phyloP scores from a whole-genome alignment of 2,888 invertebrate species.

The Nineta flava region DNA sequence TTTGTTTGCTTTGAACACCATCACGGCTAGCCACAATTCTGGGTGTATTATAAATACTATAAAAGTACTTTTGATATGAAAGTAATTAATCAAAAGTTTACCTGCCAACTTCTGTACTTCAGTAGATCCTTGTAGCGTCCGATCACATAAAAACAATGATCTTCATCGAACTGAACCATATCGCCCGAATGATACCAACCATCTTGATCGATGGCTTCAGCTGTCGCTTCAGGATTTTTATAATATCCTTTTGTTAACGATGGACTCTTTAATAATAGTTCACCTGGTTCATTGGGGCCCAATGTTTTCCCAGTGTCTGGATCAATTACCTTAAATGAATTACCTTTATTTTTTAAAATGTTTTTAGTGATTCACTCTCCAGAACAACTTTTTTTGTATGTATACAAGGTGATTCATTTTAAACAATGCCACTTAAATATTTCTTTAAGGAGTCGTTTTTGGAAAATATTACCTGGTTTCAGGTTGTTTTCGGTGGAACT shows the following conservation, averaged over 20 bases:
- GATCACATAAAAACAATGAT: slow-evolving; percentile 17
- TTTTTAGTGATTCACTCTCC: no score
- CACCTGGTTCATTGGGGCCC: not conserved
- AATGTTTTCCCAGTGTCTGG: not conserved
- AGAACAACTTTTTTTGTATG: no score
- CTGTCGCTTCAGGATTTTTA: slow-evolving; percentile 6
- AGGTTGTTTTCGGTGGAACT: no score
- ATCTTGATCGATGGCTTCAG: slow-evolving; percentile 15
- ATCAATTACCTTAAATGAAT: not conserved
- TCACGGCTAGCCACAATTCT: no score
- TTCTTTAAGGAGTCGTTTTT: no score
- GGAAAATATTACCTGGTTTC: no score
- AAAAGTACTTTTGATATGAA: no score
- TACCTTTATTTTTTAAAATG: no score
- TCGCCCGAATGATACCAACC: slow-evolving; percentile 20
- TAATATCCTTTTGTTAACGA: slow-evolving; percentile 13
- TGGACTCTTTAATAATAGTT: not conserved
- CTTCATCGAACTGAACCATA: slow-evolving; percentile 19
- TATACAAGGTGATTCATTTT: no score
- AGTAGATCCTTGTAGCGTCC: slow-evolving; percentile 20
- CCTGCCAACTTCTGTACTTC: slow-evolving; percentile 18
- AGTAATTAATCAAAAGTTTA: slow-evolving; percentile 13
- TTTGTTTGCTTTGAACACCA: no score
- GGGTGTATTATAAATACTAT: no score
- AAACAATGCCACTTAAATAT: no score